A percentile compares a stretch with the other conserved stretches of the same genome.
These are phyloP conservation scores for Melanostoma scalare DNA, from an alignment of 2,888 invertebrate genomes.

Conservation along the genomic window DNA sequence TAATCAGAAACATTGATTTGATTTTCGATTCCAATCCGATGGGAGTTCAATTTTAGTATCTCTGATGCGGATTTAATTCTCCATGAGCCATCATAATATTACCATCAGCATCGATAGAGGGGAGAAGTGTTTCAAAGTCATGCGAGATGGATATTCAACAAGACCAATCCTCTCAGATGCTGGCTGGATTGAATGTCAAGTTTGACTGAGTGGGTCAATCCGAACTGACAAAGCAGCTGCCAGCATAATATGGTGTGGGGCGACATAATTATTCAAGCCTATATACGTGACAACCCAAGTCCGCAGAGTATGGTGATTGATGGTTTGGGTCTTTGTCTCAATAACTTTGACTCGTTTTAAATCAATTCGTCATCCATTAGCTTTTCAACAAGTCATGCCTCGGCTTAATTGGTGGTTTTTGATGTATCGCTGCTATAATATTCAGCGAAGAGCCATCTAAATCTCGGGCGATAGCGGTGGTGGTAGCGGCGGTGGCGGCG, in stretches of 20 bases:
- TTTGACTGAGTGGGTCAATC: constrained; percentile 51
- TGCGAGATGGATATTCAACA: constrained; percentile 10
- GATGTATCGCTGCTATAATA: not conserved
- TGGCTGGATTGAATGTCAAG: constrained; percentile 61
- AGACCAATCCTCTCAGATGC: constrained; percentile 41
- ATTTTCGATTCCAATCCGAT: constrained; percentile 25
- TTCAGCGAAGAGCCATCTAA: constrained; percentile 5
- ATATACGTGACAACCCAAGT: constrained; percentile 48
- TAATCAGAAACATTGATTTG: constrained; percentile 39
- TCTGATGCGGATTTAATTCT: constrained; percentile 11
- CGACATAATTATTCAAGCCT: constrained; percentile 41
- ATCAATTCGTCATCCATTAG: constrained; percentile 56
- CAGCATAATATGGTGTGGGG: constrained; percentile 33
- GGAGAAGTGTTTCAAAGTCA: constrained; percentile 31
- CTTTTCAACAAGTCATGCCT: constrained; percentile 37
- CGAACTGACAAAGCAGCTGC: constrained; percentile 33
- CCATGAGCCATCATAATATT: not conserved
- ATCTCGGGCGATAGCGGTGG: constrained; percentile 17
- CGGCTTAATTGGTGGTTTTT: constrained; percentile 10
- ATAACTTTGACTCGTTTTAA: constrained; percentile 33
- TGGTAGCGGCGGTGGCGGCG: not conserved
- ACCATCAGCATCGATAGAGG: not conserved
- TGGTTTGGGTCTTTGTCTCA: constrained; percentile 21
- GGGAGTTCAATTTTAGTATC: constrained; percentile 19
- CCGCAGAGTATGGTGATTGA: constrained; percentile 2